Base-by-base conservation (phyloP, 2,888 invertebrate genomes). In the Hybos culiciformis region DNA sequence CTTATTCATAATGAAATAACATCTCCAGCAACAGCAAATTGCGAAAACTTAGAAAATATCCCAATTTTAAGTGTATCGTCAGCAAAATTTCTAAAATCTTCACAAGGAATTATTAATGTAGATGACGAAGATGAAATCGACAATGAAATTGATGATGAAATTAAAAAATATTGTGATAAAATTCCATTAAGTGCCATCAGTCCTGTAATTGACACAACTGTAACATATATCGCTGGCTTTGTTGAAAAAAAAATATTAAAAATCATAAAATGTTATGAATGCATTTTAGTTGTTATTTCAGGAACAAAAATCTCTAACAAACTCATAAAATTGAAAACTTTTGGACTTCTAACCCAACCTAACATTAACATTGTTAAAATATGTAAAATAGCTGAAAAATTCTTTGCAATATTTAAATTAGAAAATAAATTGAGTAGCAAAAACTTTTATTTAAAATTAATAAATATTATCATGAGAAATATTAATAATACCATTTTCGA, bases 1-100 rank as follows among this genome's bases (percentile, higher is more conserved):
- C 11, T 43, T 8, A 32, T 21, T n/a, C 38, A 38, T 33, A 15
- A 31, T 23, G 18, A 38, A n/a, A 20, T 43, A 5, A 43, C 29
- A 19, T 11, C 32, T n/a, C 19, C 26, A 24, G 34, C 21, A 37
- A n/a, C 29, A 8, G 39, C 39, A 39, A 39, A 15, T 14, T 39
- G 39, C 15, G 24, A 19, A 12, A 12, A 15, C 11, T 39, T 8
- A 15, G 21, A 24, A 3, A 21, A 39, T 15, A 39, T 18, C 9
- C 8, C 7, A 8, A 39, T 39, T 24, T 24, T 23, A 17, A 9
- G 12, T 8, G 14, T 20, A 15, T 18, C 29, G 23, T 39, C 39
- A 4, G 18, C 37, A n/a, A n/a, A n/a, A n/a, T n/a, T n/a, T n/a
- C n/a, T n/a, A n/a, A n/a, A n/a, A n/a, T n/a, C n/a, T n/a, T n/a